Evolutionary conservation across 2,113 vertebrate genomes (phyloP), one percentile per base, ranked within the genome.

Genomic region (Willisornis vidua): DNA sequence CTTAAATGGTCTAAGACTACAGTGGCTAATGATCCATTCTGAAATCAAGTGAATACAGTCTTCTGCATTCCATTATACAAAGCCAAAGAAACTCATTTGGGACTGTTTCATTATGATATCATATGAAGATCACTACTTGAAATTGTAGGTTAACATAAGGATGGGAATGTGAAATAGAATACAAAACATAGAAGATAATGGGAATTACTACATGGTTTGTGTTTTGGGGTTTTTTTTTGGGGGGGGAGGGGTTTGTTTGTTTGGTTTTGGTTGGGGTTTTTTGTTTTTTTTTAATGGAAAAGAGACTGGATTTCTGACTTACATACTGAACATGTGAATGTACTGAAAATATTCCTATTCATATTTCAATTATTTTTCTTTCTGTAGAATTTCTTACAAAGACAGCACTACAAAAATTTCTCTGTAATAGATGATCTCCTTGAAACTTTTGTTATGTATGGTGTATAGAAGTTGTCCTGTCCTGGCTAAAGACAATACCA

Each of bases 11-110:
- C 81, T 82, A 75, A 81, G 61, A 96, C 75, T 89, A 87, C 74
- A 89, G 59, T 95, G 67, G 77, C 75, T 95, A 96, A 96, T 86
- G 83, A 84, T 92, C 75, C 70, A 78, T 96, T 87, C 48, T 94
- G 74, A 82, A 93, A 89, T 91, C 18, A 82, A 87, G 85, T 82
- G 19, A 86, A 72, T 73, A 41, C 12, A 41, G 4, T 94, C 48
- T 75, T 91, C 45, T 70, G 14, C 45, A 86, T 63, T 78, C 49
- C 43, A 76, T 88, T 86, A 81, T 77, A 84, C 19, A 77, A 92
- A 91, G 61, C 29, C 51, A 93, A 86, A 80, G 17, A 86, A 71
- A 59, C 14, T 39, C 0, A 83, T 90, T 66, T 90, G 55, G 54
- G 29, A 26, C 76, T 66, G 46, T 65, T 89, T 79, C 71, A 70